Evolutionary conservation across 1,140 invertebrate genomes (phyloP), one percentile per base, ranked within the genome.

Genomic region (Aphidius ervi): DNA sequence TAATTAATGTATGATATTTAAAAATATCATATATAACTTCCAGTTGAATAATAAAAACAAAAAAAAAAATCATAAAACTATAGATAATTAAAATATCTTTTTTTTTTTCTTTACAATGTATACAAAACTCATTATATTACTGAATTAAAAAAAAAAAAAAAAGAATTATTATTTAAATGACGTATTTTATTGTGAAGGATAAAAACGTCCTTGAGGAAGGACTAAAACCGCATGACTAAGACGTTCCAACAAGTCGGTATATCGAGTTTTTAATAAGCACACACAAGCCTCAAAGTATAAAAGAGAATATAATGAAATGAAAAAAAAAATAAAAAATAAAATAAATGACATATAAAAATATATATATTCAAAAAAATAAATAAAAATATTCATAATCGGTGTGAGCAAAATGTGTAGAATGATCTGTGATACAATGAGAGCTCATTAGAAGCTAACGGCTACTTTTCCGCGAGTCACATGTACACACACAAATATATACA

Each of bases 391-490:
- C 57, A 31, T 41, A 45, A 31, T 20, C 23, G 37, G 49, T 6
- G 6, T 6, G 10, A 54, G 52, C 16, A 54, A 54, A 54, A 54
- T 37, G 16, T 16, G 16, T 16, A 16, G 16, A 16, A 16, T 16
- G 16, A 16, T 16, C 16, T 16, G 16, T 16, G 16, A 42, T 49
- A 62, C 61, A 62, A 62, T 62, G 61, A 46, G 53, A 62, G 61
- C 46, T 62, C 61, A 55, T 62, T 62, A 62, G 61, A 62, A 23
- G 43, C 46, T 7, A 54, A 42, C 42, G 52, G 52, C 52, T 54
- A 54, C 52, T 54, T 54, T 54, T 54, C 52, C 52, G 23, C 23
- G 23, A 31, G 23, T 31, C 23, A 31, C 23, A 31, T 31, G 23
- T 3, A 31, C 23, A 31, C 2, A 31, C 23, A 31, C 23, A 31